Evolutionary conservation across 2,888 invertebrate genomes (phyloP).

Genomic region (Thymelicus acteon): DNA sequence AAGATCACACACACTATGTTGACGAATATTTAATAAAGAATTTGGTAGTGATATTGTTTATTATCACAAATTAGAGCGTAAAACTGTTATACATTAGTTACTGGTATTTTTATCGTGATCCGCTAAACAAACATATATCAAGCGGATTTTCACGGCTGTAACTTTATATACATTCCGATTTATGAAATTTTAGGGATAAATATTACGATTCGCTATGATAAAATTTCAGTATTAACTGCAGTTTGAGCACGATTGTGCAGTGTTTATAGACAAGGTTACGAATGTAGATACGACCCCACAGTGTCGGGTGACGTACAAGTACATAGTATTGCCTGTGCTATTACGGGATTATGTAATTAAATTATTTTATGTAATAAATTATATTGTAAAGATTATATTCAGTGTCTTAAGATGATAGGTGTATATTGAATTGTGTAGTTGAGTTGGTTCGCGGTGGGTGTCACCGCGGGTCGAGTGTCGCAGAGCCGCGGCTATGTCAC

Average conservation of each 20-base stretch:
- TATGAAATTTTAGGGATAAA: constrained; percentile 23
- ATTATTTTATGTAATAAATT: constrained; percentile 40
- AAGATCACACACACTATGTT: constrained; percentile 48
- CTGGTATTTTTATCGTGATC: constrained; percentile 21
- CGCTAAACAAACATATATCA: constrained; percentile 25
- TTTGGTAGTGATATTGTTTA: constrained; percentile 11
- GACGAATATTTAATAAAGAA: constrained; percentile 15
- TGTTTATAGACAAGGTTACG: constrained; percentile 53
- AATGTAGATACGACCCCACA: constrained; percentile 44
- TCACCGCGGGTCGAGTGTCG: constrained; percentile 45
- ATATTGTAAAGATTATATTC: constrained; percentile 49
- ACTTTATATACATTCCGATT: constrained; percentile 37
- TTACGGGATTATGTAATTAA: constrained; percentile 56
- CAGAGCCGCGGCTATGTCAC: constrained; percentile 68
- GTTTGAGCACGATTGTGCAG: constrained; percentile 55
- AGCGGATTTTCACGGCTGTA: constrained; percentile 21
- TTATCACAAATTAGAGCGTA: constrained; percentile 29
- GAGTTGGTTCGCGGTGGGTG: constrained; percentile 55
- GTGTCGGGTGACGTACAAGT: constrained; percentile 46
- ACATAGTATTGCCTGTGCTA: constrained; percentile 45
- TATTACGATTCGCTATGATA: constrained; percentile 25
- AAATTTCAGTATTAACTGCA: constrained; percentile 73
- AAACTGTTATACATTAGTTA: constrained; percentile 28
- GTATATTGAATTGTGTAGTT: constrained; percentile 65
- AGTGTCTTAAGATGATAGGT: constrained; percentile 68